Conservation (phyloP, 2,888 invertebrate genomes). For the Argyresthia albistria region DNA sequence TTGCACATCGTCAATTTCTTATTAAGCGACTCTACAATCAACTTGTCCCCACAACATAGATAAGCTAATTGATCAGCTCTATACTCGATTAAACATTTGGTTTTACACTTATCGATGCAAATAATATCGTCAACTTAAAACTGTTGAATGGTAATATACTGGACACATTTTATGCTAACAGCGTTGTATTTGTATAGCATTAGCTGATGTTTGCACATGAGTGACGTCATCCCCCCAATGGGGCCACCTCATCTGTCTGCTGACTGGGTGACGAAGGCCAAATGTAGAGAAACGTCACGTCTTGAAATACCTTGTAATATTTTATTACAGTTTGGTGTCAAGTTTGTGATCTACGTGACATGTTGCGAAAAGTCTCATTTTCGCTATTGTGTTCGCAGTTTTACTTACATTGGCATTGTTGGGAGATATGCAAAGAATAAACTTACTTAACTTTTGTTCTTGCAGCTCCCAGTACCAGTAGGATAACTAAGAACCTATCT, state of each 20-base stretch:
- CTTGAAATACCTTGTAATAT: conserved; percentile 34
- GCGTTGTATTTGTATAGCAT: conserved; percentile 6
- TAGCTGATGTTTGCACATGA: conserved; percentile 36
- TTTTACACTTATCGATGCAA: not conserved
- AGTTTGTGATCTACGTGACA: not conserved
- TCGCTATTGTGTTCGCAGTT: not conserved
- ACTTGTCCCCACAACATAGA: not conserved
- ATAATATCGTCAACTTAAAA: not conserved
- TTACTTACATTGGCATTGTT: no score
- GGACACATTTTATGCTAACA: conserved; percentile 20
- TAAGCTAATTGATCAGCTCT: not conserved
- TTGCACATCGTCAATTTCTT: conserved; percentile 9
- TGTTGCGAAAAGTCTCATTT: not conserved
- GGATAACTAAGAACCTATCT: no score
- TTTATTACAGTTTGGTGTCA: conserved; percentile 16
- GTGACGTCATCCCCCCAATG: conserved; percentile 32
- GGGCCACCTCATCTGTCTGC: conserved; percentile 27
- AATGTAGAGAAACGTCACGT: conserved; percentile 23
- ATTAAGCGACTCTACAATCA: conserved; percentile 3
- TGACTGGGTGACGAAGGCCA: conserved; percentile 36
- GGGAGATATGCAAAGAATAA: no score
- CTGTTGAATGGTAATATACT: conserved; percentile 1
- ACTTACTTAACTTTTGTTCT: no score
- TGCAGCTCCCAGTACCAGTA: no score
- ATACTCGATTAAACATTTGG: not conserved